These are phyloP conservation scores for Clepsis dumicolana DNA, from an alignment of 2,888 invertebrate species.

Conservation along the genomic window DNA sequence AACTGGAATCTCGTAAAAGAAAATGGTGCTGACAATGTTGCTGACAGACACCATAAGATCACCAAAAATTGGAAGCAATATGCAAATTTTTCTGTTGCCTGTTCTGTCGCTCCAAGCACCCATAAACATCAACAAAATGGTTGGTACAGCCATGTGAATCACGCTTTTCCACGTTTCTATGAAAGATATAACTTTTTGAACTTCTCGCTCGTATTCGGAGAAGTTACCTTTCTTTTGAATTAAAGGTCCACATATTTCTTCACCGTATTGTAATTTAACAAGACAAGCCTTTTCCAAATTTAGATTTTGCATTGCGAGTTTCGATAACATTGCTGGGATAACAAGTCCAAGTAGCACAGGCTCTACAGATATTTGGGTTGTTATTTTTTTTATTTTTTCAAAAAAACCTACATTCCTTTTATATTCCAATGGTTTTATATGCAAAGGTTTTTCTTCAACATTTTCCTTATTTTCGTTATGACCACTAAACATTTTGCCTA, in stretches of 20 bases:
- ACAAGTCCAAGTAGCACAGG: constrained; percentile 90
- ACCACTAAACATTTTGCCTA: background rate
- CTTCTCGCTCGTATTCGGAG: constrained; percentile 86
- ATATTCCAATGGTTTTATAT: too few relatives aligned
- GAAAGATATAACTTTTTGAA: constrained; percentile 83
- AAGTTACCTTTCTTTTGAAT: constrained; percentile 79
- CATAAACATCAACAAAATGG: constrained; percentile 83
- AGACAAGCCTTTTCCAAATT: constrained; percentile 78
- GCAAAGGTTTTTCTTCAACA: constrained; percentile 72
- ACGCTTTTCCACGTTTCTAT: constrained; percentile 86
- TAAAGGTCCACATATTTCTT: constrained; percentile 69
- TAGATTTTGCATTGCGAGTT: constrained; percentile 87
- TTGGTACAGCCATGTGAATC: constrained; percentile 84
- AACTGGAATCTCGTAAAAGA: constrained; percentile 81
- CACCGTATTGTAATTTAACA: constrained; percentile 65
- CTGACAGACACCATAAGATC: constrained; percentile 79
- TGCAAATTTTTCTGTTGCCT: constrained; percentile 84
- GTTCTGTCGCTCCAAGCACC: constrained; percentile 88
- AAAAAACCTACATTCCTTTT: too few relatives aligned
- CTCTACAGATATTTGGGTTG: constrained; percentile 88
- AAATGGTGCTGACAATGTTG: constrained; percentile 82
- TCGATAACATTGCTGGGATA: constrained; percentile 87
- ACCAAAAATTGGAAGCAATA: constrained; percentile 84
- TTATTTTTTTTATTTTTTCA: background rate
- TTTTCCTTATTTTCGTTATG: constrained; percentile 44